Evolutionary conservation across 2,797 vertebrate species (phyloP).

Genomic region (Oreochromis mossambicus): DNA sequence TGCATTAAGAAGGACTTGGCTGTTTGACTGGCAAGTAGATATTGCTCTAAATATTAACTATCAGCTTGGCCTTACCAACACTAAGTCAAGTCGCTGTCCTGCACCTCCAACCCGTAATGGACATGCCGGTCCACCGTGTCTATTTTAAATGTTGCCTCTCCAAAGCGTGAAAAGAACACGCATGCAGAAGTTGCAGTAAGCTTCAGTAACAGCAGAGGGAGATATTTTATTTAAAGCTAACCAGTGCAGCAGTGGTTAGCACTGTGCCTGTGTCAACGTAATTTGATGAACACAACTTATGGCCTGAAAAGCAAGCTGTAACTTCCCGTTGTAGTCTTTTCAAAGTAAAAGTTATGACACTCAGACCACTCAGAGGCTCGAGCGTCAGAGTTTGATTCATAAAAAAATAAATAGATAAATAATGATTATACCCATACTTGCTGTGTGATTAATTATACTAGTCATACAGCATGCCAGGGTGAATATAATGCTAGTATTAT

Average conservation of each 20-base stretch:
- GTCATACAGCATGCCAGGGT: accelerated
- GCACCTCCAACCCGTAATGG: background rate
- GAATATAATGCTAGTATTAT: background rate
- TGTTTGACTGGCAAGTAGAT: background rate
- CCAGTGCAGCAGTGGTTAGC: background rate
- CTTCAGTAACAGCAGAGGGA: background rate
- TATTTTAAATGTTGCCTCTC: background rate
- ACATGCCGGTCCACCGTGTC: background rate
- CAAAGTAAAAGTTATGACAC: background rate
- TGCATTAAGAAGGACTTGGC: background rate
- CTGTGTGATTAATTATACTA: background rate
- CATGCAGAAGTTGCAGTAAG: background rate
- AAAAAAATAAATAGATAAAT: background rate
- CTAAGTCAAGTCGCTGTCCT: background rate
- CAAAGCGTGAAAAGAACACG: accelerated
- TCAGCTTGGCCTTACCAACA: accelerated
- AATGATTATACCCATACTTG: background rate
- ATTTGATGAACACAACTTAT: background rate
- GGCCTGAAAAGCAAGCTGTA: background rate
- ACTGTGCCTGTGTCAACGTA: background rate
- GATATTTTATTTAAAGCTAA: background rate
- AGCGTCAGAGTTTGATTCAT: accelerated
- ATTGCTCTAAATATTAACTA: too few relatives aligned
- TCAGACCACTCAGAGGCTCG: background rate
- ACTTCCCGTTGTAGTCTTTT: background rate